Base-by-base conservation (phyloP, 30 jellyfish, hydroid and myxozoan genomes). In the Turritopsis rubra region DNA sequence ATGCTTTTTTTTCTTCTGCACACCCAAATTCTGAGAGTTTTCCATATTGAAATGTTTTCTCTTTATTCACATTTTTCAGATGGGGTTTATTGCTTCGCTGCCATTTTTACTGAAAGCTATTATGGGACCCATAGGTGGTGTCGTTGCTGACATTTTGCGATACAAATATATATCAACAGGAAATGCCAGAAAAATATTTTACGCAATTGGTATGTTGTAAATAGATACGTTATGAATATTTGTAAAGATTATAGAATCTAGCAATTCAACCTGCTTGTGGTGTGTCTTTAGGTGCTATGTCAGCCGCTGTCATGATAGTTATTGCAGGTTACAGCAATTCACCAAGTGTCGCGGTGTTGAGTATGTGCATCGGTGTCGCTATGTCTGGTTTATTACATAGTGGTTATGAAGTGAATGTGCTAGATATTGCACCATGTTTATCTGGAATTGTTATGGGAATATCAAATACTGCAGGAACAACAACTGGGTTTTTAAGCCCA, bases 331-430 rank as follows among this genome's bases (percentile, higher is more conserved):
- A 93, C 89, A 84, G 85, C 8, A 24, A 95, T 18, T 88, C 98
- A 71, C 97, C 96, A 53, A 82, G 52, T 23, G 74, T 87, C 73
- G 96, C 98, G 9, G 96, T 93, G n/a, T 89, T 86, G 16, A 88
- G 96, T 85, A 93, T 93, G 98, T 93, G 98, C 80, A 73, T 88
- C 28, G 98, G 98, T 16, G 98, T 93, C 31, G 98, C 98, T 22
- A 25, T 93, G 80, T 93, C 98, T 18, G 96, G 96, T 9, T 87
- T 93, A 1, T 16, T 93, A 79, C 98, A 93, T 54, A 89, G 97
- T 77, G 98, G 98, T 18, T 93, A 93, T 72, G 98, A 93, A 79
- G 98, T 93, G 72, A 93, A 93, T 81, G 82, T 93, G 20, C 86
- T 93, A 25, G 98, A 93, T 68, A 88, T 93, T 28, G 98, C 98